These are phyloP conservation scores for Fissipunctia ypsillon DNA, from an alignment of 2,888 invertebrate genomes.

Conservation along the genomic window DNA sequence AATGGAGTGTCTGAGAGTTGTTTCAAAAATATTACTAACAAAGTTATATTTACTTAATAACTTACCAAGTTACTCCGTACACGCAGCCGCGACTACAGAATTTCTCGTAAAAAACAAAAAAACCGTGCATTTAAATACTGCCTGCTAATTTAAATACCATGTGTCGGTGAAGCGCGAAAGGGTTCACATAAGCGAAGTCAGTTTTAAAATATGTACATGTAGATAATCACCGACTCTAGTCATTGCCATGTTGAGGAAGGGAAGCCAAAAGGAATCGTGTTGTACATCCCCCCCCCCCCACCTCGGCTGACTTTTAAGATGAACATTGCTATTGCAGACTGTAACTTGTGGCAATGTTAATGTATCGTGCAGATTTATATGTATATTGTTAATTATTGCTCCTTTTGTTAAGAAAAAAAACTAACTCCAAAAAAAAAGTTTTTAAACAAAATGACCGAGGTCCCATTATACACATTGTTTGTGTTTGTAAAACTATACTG, in stretches of 20 bases:
- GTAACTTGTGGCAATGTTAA: background rate
- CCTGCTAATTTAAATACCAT: background rate
- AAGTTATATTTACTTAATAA: too few species aligned
- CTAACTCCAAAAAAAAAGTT: background rate
- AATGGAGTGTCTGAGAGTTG: background rate
- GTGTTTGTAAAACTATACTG: constrained; percentile 30
- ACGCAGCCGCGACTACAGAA: too few species aligned
- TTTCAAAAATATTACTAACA: background rate
- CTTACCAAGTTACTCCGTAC: too few species aligned
- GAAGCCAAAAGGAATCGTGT: background rate
- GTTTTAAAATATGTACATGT: background rate
- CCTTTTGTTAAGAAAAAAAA: background rate
- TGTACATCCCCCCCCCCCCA: background rate
- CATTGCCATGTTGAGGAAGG: background rate
- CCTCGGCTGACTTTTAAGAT: too few species aligned
- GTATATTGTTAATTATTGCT: background rate
- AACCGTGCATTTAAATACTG: background rate
- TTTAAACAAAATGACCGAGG: constrained; percentile 2
- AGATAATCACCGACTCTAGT: background rate
- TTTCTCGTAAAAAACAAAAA: too few species aligned
- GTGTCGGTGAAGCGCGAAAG: background rate
- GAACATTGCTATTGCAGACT: background rate
- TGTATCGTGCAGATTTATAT: background rate
- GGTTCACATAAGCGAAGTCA: background rate
- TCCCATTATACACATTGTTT: constrained; percentile 27